These are phyloP conservation scores for Macrosoma leucophasiata DNA, from an alignment of 2,888 invertebrate species.

Conservation along the genomic window DNA sequence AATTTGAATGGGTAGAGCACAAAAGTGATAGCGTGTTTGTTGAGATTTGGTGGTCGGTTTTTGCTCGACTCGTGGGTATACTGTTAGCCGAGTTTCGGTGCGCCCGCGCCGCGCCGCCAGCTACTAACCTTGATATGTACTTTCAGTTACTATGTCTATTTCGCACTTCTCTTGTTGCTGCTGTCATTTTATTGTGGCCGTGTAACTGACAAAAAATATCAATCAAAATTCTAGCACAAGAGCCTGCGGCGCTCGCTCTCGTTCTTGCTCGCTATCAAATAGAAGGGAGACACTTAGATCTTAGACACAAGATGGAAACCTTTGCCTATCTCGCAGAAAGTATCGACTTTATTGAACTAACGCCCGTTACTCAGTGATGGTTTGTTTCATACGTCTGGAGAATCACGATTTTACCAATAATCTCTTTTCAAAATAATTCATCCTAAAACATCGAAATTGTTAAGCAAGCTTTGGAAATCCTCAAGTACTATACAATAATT, in stretches of 20 bases:
- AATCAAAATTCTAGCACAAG: slow-evolving; percentile 75
- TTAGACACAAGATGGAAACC: slow-evolving; percentile 32
- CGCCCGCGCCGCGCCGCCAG: slow-evolving; percentile 54
- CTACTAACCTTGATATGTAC: slow-evolving; percentile 69
- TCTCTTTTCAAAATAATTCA: too few species aligned
- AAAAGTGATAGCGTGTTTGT: slow-evolving; percentile 50
- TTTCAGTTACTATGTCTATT: slow-evolving; percentile 72
- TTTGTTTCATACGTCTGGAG: too few species aligned
- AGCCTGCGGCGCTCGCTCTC: slow-evolving; percentile 57
- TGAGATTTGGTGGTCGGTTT: slow-evolving; percentile 54
- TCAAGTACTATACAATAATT: too few species aligned
- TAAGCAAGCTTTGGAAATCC: too few species aligned
- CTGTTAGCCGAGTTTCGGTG: slow-evolving; percentile 68
- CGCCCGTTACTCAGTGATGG: too few species aligned
- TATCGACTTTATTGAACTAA: too few species aligned
- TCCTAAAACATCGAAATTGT: too few species aligned
- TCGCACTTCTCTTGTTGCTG: slow-evolving; percentile 71
- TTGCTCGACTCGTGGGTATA: slow-evolving; percentile 59
- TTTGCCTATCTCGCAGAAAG: slow-evolving; percentile 35
- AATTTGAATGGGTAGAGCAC: slow-evolving; percentile 57
- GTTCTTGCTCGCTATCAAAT: slow-evolving; percentile 52
- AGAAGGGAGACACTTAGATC: slow-evolving; percentile 38
- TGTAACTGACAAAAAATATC: slow-evolving; percentile 73
- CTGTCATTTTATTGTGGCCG: slow-evolving; percentile 73
- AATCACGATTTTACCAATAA: too few species aligned